These are phyloP conservation scores for Euschistus heros DNA, from an alignment of 1,140 invertebrate genomes.

Conservation along the genomic window DNA sequence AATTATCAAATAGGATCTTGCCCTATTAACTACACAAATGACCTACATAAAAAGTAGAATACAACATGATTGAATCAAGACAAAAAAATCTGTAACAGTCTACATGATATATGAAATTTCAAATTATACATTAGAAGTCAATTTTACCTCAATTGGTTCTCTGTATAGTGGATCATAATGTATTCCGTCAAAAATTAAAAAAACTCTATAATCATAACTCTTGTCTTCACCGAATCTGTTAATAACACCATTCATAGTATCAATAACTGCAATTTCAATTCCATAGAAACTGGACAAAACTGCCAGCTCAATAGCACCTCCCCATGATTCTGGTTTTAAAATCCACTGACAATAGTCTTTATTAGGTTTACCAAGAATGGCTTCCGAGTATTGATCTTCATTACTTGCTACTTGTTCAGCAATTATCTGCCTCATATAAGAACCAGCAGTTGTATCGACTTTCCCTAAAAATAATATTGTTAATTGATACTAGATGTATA, in stretches of 20 bases:
- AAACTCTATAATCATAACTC: slow-evolving; percentile 69
- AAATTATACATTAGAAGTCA: neutral
- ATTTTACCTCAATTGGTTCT: slow-evolving; percentile 51
- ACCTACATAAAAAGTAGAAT: no score
- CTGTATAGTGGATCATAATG: slow-evolving; percentile 91
- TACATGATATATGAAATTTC: no score
- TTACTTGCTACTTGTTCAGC: slow-evolving; percentile 69
- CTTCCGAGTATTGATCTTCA: slow-evolving; percentile 68
- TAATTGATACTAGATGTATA: no score
- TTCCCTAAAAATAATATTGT: slow-evolving; percentile 42
- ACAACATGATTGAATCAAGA: no score
- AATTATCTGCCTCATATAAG: slow-evolving; percentile 73
- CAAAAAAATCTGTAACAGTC: no score
- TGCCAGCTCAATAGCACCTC: slow-evolving; percentile 86
- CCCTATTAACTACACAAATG: no score
- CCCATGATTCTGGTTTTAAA: slow-evolving; percentile 74
- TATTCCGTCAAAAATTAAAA: slow-evolving; percentile 90
- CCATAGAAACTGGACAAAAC: slow-evolving; percentile 81
- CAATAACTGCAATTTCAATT: slow-evolving; percentile 87
- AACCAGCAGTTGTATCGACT: slow-evolving; percentile 57
- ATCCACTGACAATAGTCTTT: slow-evolving; percentile 83
- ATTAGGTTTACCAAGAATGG: slow-evolving; percentile 75
- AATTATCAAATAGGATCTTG: no score
- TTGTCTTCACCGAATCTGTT: slow-evolving; percentile 91
- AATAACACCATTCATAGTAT: slow-evolving; percentile 79